phyloP scores from a whole-genome alignment of 2,113 vertebrate genomes.

The Trogon melanurus region DNA sequence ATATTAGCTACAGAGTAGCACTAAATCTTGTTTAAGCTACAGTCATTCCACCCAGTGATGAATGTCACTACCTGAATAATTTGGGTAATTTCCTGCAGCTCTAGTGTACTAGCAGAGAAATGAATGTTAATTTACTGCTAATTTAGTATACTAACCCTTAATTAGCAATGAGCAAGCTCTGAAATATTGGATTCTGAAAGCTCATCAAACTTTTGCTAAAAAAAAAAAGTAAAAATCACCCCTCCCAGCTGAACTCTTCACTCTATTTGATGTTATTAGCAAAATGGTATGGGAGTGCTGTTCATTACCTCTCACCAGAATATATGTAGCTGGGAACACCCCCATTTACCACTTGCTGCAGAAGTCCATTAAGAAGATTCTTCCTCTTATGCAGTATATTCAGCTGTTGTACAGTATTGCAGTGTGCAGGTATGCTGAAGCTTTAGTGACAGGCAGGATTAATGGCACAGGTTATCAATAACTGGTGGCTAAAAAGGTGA shows the following conservation, averaged over 20 bases:
- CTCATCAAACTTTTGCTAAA: constrained; percentile 66
- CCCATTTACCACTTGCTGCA: neutral
- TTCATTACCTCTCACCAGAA: constrained; percentile 61
- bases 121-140: constrained; percentile 77
- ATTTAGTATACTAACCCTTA: constrained; percentile 74
- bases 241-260: constrained; percentile 58
- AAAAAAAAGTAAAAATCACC: neutral
- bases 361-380: constrained; percentile 35
- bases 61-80: constrained; percentile 75
- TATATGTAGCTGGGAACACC: constrained; percentile 42
- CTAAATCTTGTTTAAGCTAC: constrained; percentile 68
- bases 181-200: constrained; percentile 70
- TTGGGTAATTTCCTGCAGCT: constrained; percentile 74
- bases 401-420: neutral
- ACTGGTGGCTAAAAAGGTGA: constrained; percentile 17
- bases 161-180: constrained; percentile 67
- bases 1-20: constrained; percentile 38
- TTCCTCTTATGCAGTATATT: neutral
- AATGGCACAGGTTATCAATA: constrained; percentile 37
- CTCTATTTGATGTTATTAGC: constrained; percentile 55
- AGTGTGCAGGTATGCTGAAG: neutral
- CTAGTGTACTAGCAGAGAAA: constrained; percentile 69
- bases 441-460: constrained; percentile 26
- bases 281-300: constrained; percentile 50
- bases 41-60: constrained; percentile 64